These are phyloP conservation scores for Ceuthmochares aereus DNA, from an alignment of 2,113 vertebrate species.

Conservation along the genomic window DNA sequence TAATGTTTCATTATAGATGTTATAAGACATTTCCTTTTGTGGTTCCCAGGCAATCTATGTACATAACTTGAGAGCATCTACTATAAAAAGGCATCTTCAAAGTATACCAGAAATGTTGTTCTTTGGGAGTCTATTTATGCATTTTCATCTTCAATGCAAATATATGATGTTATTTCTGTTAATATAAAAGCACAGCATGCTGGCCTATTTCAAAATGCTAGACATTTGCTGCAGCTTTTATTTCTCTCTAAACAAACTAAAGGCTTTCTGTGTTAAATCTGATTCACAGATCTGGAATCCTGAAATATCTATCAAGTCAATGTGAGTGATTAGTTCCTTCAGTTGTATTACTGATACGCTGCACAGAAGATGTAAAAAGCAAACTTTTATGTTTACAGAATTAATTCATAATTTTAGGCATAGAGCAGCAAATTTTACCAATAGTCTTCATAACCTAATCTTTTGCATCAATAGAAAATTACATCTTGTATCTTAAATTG, in stretches of 20 bases:
- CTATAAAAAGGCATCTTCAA: neutral
- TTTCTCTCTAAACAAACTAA: neutral
- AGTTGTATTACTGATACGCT: neutral
- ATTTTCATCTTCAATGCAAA: conserved; percentile 7
- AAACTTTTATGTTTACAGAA: neutral
- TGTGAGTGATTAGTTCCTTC: neutral
- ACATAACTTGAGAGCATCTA: neutral
- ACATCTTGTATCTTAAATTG: neutral
- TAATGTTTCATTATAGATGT: neutral
- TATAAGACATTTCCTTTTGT: neutral
- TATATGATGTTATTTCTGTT: neutral
- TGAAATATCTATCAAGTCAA: neutral
- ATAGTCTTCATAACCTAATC: neutral
- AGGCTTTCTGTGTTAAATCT: neutral
- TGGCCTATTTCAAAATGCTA: neutral
- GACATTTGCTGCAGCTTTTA: neutral
- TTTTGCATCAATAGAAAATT: neutral
- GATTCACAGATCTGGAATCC: neutral
- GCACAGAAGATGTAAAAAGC: neutral
- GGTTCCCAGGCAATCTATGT: neutral
- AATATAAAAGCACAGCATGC: neutral
- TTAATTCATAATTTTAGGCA: neutral
- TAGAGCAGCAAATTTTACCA: neutral
- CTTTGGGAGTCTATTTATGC: neutral
- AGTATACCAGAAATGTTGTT: neutral